Percentiles rank a stretch among this genome's conserved stretches.
Evolutionary conservation across 2,797 vertebrate species (phyloP).

Genomic region (Amblyopsis hoosieri): DNA sequence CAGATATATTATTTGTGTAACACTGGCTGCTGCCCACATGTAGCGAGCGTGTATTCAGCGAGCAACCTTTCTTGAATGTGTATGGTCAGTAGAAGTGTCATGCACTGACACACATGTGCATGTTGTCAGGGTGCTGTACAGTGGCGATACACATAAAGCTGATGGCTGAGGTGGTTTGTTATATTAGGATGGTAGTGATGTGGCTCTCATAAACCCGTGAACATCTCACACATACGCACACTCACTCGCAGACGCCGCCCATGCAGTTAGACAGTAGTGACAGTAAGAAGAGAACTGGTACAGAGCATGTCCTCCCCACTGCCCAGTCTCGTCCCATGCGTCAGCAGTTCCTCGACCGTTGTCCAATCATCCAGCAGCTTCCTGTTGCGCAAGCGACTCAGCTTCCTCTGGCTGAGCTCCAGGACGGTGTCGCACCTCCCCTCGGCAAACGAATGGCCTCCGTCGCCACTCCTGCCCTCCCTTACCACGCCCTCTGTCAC

Average conservation of each 20-base stretch:
- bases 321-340: slow-evolving; percentile 74
- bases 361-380: slow-evolving; percentile 82
- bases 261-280: slow-evolving; percentile 75
- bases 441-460: slow-evolving; percentile 49
- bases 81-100: slow-evolving; percentile 41
- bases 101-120: slow-evolving; percentile 48
- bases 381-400: slow-evolving; percentile 77
- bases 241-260: slow-evolving; percentile 3
- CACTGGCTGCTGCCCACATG: slow-evolving; percentile 23
- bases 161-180: slow-evolving; percentile 53
- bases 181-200: no score
- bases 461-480: slow-evolving; percentile 43
- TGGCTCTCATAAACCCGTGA: no score
- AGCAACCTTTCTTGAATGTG: slow-evolving; percentile 34
- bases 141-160: slow-evolving; percentile 59
- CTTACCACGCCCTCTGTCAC: slow-evolving; percentile 32
- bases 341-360: slow-evolving; percentile 81
- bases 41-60: background rate
- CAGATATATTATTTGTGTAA: slow-evolving; percentile 42
- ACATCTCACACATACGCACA: background rate
- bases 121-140: slow-evolving; percentile 62
- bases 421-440: slow-evolving; percentile 66
- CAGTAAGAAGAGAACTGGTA: slow-evolving; percentile 76
- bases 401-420: slow-evolving; percentile 80
- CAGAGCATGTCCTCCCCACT: slow-evolving; percentile 66